A percentile compares a stretch with the other conserved stretches of the same genome.
Conservation (phyloP, 2,113 vertebrate genomes). For the Oxyura jamaicensis region DNA sequence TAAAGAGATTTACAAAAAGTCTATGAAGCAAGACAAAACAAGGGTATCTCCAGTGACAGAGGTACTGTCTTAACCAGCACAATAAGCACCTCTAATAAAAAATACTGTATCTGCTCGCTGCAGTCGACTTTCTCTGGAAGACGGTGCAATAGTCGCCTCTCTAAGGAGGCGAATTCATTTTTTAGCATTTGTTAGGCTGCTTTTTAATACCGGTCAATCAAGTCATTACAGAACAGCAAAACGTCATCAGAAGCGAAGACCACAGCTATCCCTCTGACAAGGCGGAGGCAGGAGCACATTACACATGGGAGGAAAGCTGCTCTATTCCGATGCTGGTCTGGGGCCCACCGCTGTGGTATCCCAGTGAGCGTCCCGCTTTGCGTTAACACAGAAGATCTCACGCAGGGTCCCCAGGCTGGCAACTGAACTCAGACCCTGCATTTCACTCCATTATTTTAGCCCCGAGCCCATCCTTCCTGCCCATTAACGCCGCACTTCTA, state of each 20-base stretch:
- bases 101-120: constrained; percentile 44
- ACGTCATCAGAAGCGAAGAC: background rate
- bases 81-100: background rate
- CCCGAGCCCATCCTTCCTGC: background rate
- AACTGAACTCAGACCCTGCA: background rate
- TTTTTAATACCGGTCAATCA: background rate
- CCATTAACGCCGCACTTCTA: background rate
- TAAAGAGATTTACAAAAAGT: background rate
- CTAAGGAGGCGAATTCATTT: background rate
- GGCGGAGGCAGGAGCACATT: fast-evolving
- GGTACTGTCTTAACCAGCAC: background rate
- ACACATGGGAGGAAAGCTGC: background rate
- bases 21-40: background rate
- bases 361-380: background rate
- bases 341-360: background rate
- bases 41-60: background rate
- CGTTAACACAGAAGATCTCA: background rate
- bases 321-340: background rate
- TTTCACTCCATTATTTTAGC: background rate
- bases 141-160: background rate
- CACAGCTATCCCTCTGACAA: background rate
- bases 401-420: background rate
- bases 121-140: background rate
- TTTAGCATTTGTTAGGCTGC: background rate
- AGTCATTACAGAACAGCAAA: background rate